Percentiles rank a stretch among this genome's conserved stretches.
phyloP scores from a whole-genome alignment of 2,113 vertebrate genomes.

The Potamarius usumacintae region DNA sequence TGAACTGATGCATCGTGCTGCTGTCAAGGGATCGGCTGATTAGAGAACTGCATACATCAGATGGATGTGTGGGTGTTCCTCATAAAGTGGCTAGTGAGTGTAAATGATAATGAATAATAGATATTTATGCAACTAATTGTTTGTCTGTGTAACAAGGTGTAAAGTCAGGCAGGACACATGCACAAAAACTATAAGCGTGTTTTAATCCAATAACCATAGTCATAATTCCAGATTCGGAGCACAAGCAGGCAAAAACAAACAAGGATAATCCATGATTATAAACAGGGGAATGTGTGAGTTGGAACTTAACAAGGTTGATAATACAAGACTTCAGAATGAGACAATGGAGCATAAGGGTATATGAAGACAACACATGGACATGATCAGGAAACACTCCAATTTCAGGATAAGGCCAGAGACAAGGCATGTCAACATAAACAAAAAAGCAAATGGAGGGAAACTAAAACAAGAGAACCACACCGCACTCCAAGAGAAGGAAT shows the following conservation, averaged over 20 bases:
- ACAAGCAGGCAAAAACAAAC: background rate
- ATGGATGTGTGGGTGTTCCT: too few relatives aligned
- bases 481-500: background rate
- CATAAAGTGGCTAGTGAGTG: too few relatives aligned
- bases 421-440: background rate
- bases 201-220: background rate
- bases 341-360: background rate
- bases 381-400: background rate
- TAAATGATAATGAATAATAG: background rate
- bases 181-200: background rate
- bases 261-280: background rate
- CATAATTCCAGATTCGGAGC: background rate
- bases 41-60: too few relatives aligned
- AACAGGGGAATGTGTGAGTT: background rate
- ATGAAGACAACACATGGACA: conserved; percentile 2
- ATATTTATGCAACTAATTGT: background rate
- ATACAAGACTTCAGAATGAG: background rate
- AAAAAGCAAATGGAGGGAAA: background rate
- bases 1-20: too few relatives aligned
- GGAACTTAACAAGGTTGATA: background rate
- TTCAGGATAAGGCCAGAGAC: background rate
- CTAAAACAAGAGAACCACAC: background rate
- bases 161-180: background rate
- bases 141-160: background rate
- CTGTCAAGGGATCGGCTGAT: too few relatives aligned